Evolutionary conservation across 2,888 invertebrate species (phyloP), one percentile per base, ranked within the genome.

Genomic region (Drosophila subsilvestris): DNA sequence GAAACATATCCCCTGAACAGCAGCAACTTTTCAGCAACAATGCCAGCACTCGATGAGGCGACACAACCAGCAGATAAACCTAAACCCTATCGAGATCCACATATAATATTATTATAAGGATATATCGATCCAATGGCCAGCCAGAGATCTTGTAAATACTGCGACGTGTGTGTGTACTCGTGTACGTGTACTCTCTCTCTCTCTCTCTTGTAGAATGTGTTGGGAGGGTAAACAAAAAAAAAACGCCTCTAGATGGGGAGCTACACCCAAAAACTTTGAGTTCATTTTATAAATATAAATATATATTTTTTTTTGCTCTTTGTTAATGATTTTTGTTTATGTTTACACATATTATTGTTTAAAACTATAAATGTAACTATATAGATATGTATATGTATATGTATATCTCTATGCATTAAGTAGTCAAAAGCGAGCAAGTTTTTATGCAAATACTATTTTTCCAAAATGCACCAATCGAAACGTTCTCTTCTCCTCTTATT

Each of bases 131-230:
- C 50, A 54, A 44, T 12, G 44, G n/a, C 17, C 53, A 69, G 20
- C 20, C 20, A 20, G 3, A 22, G 58, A 69, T 78, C 65, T 74
- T 80, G 80, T 80, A 80, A 80, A 80, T 80, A 80, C 53, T 69
- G 63, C 63, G 73, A 6, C 6, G 6, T 63, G 67, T 72, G 75
- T 72, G 67, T 76, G 62, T 71, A 76, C 71, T 75, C 29, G 29
- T 10, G 10, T 29, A 29, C n/a, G n/a, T n/a, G n/a, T n/a, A n/a
- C n/a, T n/a, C n/a, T n/a, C n/a, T 8, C 27, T 27, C 27, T 27
- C 10, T 29, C 62, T 77, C 58, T 53, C 53, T 68, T 59, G 54
- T 68, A 61, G 66, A 57, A 57, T 63, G 74, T 67, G 63, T 74
- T 25, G 25, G 25, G 62, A 59, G 69, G 37, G 6, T 14, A 1